A percentile compares a stretch with the other conserved stretches of the same genome.
Conservation (phyloP, 2,888 invertebrate species). For the Cryptophagus acutangulus region DNA sequence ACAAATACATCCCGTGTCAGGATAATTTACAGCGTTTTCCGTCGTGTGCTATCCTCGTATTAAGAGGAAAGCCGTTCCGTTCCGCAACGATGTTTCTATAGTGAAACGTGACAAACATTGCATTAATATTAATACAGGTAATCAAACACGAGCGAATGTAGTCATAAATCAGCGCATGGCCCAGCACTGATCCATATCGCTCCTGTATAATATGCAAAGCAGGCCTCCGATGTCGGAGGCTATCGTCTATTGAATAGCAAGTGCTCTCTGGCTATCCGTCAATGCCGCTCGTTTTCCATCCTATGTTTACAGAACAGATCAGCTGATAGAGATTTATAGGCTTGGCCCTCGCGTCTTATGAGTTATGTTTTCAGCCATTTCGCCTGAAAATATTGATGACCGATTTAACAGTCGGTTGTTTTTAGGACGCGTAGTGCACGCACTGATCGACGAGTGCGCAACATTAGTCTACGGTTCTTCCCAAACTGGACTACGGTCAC, state of each 20-base stretch:
- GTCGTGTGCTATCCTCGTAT: background rate
- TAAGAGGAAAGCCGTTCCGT: background rate
- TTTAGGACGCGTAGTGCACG: too few species aligned
- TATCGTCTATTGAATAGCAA: slow-evolving; percentile 6
- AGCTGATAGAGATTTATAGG: slow-evolving; percentile 8
- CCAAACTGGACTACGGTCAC: too few species aligned
- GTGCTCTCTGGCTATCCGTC: slow-evolving; percentile 1
- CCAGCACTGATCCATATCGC: slow-evolving; percentile 4
- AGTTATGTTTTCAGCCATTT: too few species aligned
- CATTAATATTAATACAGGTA: slow-evolving; percentile 9
- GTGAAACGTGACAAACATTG: slow-evolving; percentile 5
- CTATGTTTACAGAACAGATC: slow-evolving; percentile 5
- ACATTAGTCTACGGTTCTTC: too few species aligned
- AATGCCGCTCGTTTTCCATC: slow-evolving; percentile 1
- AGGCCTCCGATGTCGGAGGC: slow-evolving; percentile 2
- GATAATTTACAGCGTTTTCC: slow-evolving; percentile 4
- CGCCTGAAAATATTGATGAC: too few species aligned
- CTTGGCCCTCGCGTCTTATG: slow-evolving; percentile 5
- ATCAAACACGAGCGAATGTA: slow-evolving; percentile 5
- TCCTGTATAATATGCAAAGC: slow-evolving; percentile 4
- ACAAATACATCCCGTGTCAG: background rate
- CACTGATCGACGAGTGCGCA: too few species aligned
- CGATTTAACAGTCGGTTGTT: too few species aligned
- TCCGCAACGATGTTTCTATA: background rate
- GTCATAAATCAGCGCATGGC: slow-evolving; percentile 6